Evolutionary conservation across 2,888 invertebrate genomes (phyloP).

Genomic region (Apodemia hepburni): DNA sequence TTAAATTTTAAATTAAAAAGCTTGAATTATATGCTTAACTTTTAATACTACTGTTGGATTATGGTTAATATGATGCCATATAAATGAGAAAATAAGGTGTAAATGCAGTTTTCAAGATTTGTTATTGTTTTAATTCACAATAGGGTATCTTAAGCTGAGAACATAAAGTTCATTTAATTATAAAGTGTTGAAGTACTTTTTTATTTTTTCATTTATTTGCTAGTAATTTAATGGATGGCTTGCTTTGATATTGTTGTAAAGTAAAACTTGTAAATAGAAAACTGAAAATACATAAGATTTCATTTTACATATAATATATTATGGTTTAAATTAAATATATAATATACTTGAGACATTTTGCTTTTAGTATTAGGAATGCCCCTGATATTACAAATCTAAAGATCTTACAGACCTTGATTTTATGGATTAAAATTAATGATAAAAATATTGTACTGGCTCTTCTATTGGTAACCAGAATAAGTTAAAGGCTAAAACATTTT

Average conservation of each 20-base stretch:
- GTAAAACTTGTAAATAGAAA: conserved; percentile 21
- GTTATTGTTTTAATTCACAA: background rate
- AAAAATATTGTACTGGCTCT: too few species aligned
- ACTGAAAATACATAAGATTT: conserved; percentile 16
- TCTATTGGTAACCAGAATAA: too few species aligned
- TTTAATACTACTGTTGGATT: conserved; percentile 15
- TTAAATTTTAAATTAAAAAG: conserved; percentile 25
- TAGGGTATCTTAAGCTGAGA: background rate
- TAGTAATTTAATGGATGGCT: conserved; percentile 19
- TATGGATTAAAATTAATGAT: too few species aligned
- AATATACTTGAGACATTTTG: conserved; percentile 6
- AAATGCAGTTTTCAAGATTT: background rate
- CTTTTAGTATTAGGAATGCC: background rate
- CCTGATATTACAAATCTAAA: background rate
- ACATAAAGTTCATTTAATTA: conserved; percentile 6
- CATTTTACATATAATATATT: conserved; percentile 19
- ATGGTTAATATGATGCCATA: background rate
- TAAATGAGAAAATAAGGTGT: conserved; percentile 5
- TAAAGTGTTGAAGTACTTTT: background rate
- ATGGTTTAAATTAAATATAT: conserved; percentile 21
- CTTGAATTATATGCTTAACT: conserved; percentile 33
- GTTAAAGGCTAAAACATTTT: too few species aligned
- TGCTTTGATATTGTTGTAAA: conserved; percentile 18
- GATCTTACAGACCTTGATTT: too few species aligned
- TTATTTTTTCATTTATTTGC: conserved; percentile 12